Evolutionary conservation across 2,797 vertebrate species (phyloP).

Genomic region (Dipus sagitta): DNA sequence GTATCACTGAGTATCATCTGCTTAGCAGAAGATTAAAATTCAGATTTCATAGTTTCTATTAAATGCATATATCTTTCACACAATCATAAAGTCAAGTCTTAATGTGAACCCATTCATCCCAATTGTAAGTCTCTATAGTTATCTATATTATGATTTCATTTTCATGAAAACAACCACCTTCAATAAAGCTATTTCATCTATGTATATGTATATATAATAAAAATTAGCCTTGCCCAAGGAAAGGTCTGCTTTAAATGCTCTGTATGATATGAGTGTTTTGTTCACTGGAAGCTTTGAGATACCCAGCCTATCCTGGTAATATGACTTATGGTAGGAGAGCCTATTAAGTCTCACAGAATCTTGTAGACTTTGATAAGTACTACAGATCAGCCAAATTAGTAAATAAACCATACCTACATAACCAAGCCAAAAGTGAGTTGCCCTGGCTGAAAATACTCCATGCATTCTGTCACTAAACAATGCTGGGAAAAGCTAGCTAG

Average conservation of each 20-base stretch:
- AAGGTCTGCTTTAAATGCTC: background rate
- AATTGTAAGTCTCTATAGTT: background rate
- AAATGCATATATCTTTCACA: background rate
- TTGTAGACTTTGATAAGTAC: background rate
- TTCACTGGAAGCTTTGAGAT: background rate
- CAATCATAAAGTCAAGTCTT: background rate
- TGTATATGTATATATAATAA: background rate
- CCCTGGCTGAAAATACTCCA: background rate
- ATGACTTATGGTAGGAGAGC: background rate
- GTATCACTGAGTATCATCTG: background rate
- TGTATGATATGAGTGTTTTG: background rate
- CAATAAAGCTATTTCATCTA: background rate
- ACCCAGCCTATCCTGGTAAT: background rate
- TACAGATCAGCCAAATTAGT: background rate
- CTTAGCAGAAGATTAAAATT: background rate
- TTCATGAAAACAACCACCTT: background rate
- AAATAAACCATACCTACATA: background rate
- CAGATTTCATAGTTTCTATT: background rate
- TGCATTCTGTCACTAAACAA: background rate
- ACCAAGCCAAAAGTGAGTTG: background rate
- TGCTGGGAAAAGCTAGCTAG: background rate
- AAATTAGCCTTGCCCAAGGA: background rate
- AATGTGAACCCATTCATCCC: background rate
- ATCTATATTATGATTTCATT: slow-evolving; percentile 12
- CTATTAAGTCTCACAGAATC: background rate